Base-by-base conservation (phyloP, 1,140 invertebrate genomes). In the Drosophila serrata region DNA sequence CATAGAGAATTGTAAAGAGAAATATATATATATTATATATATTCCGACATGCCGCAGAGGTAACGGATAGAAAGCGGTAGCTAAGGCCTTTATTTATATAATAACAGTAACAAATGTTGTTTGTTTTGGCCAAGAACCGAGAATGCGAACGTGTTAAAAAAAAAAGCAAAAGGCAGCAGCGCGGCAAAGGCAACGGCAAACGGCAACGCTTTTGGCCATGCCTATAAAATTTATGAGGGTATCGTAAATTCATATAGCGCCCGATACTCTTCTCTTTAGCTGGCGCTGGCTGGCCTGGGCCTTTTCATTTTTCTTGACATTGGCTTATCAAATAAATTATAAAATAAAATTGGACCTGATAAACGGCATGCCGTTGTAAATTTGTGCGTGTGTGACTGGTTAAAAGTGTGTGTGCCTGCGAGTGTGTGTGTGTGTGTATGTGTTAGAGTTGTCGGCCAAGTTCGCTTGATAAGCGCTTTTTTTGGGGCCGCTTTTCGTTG, bases 391-490 rank as follows among this genome's bases (percentile, higher is more conserved):
- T 64, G 51, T 57, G 69, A 49, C 42, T 75, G 29, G 40, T 31
- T 68, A 43, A 42, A 6, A 33, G 46, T 29, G 27, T 37, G 29
- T 57, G 51, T 53, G 11, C 35, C 24, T 24, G 24, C 24, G 24
- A 24, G 57, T 24, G 33, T 29, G 35, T 45, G 39, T 45, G 55
- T 17, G 56, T 43, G 58, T 29, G 35, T 45, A 33, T 45, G 55
- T 17, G 56, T 43, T 49, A 22, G 51, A 37, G 33, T 15, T 37
- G 33, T 55, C 51, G 51, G 63, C 64, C 62, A 68, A 69, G 68
- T 69, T 79, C 61, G 84, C 84, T 90, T 84, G 84, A 88, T 88
- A 84, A 87, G 85, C 85, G 46, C 43, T 62, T 63, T 77, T 75
- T 75, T 43, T 39, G 35, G 64, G 37, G 37, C 39, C 37, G 37